These are phyloP conservation scores for Calonectris borealis DNA, from an alignment of 2,113 vertebrate species.

Conservation along the genomic window DNA sequence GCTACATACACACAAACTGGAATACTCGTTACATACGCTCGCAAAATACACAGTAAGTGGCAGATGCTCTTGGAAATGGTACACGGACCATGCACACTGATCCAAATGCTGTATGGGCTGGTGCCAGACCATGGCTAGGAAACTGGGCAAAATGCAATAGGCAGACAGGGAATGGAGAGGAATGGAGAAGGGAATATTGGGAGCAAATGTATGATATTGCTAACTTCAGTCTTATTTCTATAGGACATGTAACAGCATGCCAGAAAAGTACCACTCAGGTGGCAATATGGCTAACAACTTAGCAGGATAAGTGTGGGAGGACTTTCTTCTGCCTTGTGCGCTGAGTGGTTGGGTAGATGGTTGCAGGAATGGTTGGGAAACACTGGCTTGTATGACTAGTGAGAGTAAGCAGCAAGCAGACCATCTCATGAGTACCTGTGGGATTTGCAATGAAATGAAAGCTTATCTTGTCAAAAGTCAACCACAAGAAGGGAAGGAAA, in stretches of 20 bases:
- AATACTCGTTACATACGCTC: not conserved
- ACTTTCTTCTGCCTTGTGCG: not conserved
- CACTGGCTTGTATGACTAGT: not conserved
- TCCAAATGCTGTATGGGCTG: not conserved
- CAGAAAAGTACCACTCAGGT: not conserved
- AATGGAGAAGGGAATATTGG: not conserved
- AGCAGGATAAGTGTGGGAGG: not conserved
- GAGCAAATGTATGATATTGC: no score
- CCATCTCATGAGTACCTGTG: not conserved
- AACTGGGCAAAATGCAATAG: not conserved
- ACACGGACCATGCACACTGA: not conserved
- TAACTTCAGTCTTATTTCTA: not conserved
- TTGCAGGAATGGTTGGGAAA: not conserved
- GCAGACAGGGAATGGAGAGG: not conserved
- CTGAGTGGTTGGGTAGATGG: not conserved
- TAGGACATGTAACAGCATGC: not conserved
- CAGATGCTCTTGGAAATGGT: not conserved
- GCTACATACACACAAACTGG: rapidly evolving
- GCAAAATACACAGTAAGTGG: not conserved
- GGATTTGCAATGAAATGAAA: not conserved
- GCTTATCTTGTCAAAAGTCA: not conserved
- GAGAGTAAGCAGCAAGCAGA: not conserved
- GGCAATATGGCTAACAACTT: not conserved
- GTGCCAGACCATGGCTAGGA: not conserved
- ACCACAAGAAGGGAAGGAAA: not conserved